Conservation (phyloP, 2,113 vertebrate genomes). For the Etheostoma cragini region DNA sequence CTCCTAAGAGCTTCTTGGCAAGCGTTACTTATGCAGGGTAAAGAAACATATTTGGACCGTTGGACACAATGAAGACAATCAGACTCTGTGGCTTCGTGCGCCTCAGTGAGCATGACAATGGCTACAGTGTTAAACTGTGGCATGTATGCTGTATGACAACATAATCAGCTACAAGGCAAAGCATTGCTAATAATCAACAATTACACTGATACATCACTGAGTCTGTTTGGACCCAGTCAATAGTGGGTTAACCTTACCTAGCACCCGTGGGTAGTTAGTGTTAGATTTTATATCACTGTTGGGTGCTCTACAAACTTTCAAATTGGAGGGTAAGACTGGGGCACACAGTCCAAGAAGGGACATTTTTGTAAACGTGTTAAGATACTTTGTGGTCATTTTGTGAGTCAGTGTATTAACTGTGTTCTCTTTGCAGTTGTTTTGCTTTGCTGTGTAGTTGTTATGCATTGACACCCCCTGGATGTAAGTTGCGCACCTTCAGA, state of each 20-base stretch:
- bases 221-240: not conserved
- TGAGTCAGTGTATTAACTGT: not conserved
- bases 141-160: not conserved
- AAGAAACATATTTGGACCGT: conserved; percentile 38
- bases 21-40: not conserved
- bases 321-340: not conserved
- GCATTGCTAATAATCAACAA: no score
- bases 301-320: not conserved
- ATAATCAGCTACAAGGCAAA: not conserved
- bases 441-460: no score
- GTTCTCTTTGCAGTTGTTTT: not conserved
- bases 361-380: no score
- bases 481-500: no score
- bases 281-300: not conserved
- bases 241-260: not conserved
- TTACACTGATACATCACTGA: no score
- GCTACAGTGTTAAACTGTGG: conserved; percentile 3
- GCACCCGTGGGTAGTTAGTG: not conserved
- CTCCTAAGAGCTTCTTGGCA: conserved; percentile 13
- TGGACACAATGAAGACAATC: conserved; percentile 5
- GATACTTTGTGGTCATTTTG: not conserved
- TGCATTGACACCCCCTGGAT: no score
- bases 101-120: conserved; percentile 21
- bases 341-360: no score
- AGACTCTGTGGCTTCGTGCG: conserved; percentile 2